Evolutionary conservation across 2,797 vertebrate genomes (phyloP).

Genomic region (Fistularia commersonii): DNA sequence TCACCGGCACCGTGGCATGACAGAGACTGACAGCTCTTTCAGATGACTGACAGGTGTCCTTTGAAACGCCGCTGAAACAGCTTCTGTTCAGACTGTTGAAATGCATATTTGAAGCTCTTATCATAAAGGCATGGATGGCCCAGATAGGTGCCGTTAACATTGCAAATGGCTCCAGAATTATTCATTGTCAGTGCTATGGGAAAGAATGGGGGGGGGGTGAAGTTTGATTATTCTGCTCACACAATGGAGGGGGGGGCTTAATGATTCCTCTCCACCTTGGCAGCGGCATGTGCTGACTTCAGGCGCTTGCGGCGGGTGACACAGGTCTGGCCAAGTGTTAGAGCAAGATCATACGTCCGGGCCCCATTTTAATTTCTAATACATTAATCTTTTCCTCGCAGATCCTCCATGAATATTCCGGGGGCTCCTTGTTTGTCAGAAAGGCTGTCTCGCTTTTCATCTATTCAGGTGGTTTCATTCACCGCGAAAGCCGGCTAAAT

Average conservation of each 20-base stretch:
- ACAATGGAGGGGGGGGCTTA: slow-evolving; percentile 98
- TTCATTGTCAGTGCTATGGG: slow-evolving; percentile 94
- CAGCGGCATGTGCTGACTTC: slow-evolving; percentile 93
- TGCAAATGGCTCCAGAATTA: slow-evolving; percentile 99
- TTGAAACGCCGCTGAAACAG: slow-evolving; percentile 94
- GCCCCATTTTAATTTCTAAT: slow-evolving; percentile 99
- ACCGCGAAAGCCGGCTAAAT: slow-evolving; percentile 91
- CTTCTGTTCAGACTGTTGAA: slow-evolving; percentile 99
- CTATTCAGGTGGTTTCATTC: slow-evolving; percentile 99
- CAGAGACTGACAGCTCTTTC: slow-evolving; percentile 97
- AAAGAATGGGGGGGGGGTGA: slow-evolving; percentile 84
- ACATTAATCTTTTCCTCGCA: slow-evolving; percentile 99
- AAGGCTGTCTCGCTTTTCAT: slow-evolving; percentile 97
- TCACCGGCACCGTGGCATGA: slow-evolving; percentile 84
- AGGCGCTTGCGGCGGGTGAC: slow-evolving; percentile 92
- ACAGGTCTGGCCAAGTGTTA: slow-evolving; percentile 99
- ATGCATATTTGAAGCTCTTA: slow-evolving; percentile 99
- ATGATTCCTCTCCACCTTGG: slow-evolving; percentile 98
- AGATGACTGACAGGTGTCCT: slow-evolving; percentile 99
- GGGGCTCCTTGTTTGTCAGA: slow-evolving; percentile 95
- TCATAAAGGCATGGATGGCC: slow-evolving; percentile 98
- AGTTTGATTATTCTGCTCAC: slow-evolving; percentile 99
- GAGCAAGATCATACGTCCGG: slow-evolving; percentile 98
- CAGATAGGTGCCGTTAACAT: slow-evolving; percentile 99
- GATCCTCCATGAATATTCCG: slow-evolving; percentile 99